Percentiles rank a stretch among this genome's conserved stretches.
phyloP scores from a whole-genome alignment of 1,140 invertebrate genomes.

The Muscidifurax raptorellus region DNA sequence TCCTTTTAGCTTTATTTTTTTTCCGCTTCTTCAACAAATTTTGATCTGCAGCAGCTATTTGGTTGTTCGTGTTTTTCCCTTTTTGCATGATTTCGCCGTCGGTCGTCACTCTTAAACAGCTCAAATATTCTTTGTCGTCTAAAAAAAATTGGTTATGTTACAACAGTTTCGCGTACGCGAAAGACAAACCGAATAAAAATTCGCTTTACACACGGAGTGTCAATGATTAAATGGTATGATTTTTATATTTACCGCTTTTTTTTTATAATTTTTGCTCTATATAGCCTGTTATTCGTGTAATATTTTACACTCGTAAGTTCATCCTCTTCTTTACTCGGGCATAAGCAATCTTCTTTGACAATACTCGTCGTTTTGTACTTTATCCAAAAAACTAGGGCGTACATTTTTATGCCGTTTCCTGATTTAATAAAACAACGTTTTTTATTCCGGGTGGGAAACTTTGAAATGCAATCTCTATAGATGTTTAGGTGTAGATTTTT shows the following conservation, averaged over 20 bases:
- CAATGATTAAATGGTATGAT: neutral
- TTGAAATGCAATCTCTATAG: no score
- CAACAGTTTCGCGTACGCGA: neutral
- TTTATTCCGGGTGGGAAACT: neutral
- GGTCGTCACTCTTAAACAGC: neutral
- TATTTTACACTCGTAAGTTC: neutral
- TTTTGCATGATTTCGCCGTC: neutral
- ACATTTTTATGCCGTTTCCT: neutral
- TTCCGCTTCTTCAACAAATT: neutral
- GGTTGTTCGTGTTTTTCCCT: neutral
- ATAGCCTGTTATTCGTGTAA: neutral
- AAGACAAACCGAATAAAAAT: neutral
- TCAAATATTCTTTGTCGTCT: neutral
- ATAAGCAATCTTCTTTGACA: neutral
- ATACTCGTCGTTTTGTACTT: neutral
- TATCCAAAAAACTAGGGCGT: neutral
- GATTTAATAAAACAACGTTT: neutral
- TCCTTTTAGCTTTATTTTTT: no score
- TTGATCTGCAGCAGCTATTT: neutral
- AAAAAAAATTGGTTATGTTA: neutral
- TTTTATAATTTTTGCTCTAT: neutral
- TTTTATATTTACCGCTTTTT: neutral
- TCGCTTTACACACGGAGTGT: no score
- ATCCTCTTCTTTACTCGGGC: neutral
- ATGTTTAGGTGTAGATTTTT: neutral